These are phyloP conservation scores for Apis laboriosa DNA, from an alignment of 1,140 invertebrate species.

Conservation along the genomic window DNA sequence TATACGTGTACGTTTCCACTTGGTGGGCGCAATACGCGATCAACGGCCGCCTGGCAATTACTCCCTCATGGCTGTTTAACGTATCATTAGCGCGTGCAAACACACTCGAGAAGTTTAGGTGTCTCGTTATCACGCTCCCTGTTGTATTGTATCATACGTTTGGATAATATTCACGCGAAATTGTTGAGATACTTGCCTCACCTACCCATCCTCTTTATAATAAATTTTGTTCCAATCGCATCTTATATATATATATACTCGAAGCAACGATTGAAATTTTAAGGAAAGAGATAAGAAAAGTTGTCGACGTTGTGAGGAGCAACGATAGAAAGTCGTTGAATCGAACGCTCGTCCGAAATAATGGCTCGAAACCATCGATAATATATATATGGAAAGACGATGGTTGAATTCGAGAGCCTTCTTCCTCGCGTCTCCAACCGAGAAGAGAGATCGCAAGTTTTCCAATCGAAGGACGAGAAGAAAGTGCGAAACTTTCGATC, in stretches of 20 bases:
- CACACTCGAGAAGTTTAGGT: slow-evolving; percentile 51
- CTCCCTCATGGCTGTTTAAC: slow-evolving; percentile 63
- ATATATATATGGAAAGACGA: not conserved
- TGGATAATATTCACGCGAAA: not conserved
- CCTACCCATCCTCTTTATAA: too few relatives aligned
- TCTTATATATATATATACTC: too few relatives aligned
- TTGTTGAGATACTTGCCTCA: not conserved
- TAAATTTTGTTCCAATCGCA: too few relatives aligned
- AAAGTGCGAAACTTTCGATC: slow-evolving; percentile 39
- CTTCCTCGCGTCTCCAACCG: too few relatives aligned
- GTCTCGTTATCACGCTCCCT: slow-evolving; percentile 40
- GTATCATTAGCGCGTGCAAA: slow-evolving; percentile 67
- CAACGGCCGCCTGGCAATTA: slow-evolving; percentile 59
- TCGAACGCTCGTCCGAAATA: too few relatives aligned
- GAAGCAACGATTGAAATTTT: too few relatives aligned
- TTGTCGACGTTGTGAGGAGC: too few relatives aligned
- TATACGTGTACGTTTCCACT: slow-evolving; percentile 22
- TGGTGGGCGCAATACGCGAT: slow-evolving; percentile 46
- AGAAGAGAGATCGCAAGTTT: not conserved
- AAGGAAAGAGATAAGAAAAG: too few relatives aligned
- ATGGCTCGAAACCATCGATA: too few relatives aligned
- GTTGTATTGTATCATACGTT: not conserved
- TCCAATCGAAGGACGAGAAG: not conserved
- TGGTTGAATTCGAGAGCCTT: not conserved
- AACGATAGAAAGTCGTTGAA: too few relatives aligned